Percentiles rank a stretch among this genome's conserved stretches.
phyloP scores from a whole-genome alignment of 1,140 invertebrate species.

The Steinernema khuongi region DNA sequence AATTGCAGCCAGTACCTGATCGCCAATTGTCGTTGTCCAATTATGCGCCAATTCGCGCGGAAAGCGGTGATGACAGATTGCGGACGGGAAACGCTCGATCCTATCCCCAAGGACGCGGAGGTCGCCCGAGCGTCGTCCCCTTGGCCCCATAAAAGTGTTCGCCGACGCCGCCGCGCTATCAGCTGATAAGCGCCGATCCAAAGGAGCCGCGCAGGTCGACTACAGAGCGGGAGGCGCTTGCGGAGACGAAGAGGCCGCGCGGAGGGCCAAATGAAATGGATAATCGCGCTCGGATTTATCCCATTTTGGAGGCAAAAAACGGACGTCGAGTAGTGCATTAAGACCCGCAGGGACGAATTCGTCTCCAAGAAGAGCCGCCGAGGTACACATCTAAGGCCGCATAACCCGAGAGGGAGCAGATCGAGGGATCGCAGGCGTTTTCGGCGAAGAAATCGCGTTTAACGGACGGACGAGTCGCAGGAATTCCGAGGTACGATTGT shows the following conservation, averaged over 20 bases:
- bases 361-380: too few relatives aligned
- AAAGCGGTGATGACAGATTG: conserved; percentile 9
- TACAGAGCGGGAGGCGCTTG: neutral
- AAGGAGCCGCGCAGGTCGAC: neutral
- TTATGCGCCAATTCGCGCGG: neutral
- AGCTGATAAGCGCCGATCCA: too few relatives aligned
- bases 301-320: neutral
- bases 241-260: neutral
- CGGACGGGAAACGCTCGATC: neutral
- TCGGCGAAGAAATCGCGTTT: conserved; percentile 10
- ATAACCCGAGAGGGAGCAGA: neutral
- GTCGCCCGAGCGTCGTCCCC: neutral
- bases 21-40: neutral
- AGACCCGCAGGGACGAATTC: too few relatives aligned
- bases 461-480: neutral
- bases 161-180: too few relatives aligned
- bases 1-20: neutral
- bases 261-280: conserved; percentile 12
- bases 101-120: neutral
- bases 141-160: neutral
- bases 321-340: neutral
- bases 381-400: neutral
- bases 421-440: neutral
- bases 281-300: conserved; percentile 1
- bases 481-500: neutral